These are phyloP conservation scores for Anabas testudineus DNA, from an alignment of 2,797 vertebrate species.

Conservation along the genomic window DNA sequence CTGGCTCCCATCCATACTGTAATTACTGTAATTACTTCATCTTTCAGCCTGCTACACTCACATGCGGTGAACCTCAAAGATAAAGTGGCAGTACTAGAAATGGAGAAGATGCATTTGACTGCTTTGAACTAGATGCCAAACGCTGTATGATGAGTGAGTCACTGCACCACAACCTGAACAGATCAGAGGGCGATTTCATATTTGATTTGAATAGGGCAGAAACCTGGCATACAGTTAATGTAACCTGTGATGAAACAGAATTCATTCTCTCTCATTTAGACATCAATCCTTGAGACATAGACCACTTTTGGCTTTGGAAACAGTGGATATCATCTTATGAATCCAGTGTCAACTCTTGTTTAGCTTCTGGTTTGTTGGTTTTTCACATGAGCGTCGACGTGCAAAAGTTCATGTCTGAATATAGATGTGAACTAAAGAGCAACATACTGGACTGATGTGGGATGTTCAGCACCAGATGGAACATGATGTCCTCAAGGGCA, in stretches of 20 bases:
- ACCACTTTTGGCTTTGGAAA: not conserved
- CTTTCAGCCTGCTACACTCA: constrained; percentile 12
- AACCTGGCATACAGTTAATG: not conserved
- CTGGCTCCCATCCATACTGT: constrained; percentile 5
- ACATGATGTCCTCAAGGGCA: constrained; percentile 22
- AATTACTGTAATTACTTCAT: constrained; percentile 10
- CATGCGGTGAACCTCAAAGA: not conserved
- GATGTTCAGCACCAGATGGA: constrained; percentile 56
- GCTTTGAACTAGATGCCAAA: constrained; percentile 43
- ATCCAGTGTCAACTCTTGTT: not conserved
- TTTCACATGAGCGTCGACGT: not conserved
- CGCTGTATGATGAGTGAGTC: constrained; percentile 39
- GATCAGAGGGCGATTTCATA: constrained; percentile 22
- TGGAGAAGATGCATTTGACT: not conserved
- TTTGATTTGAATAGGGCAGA: constrained; percentile 10
- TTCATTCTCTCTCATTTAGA: not conserved
- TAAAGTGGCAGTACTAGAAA: not conserved
- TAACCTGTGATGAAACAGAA: not conserved
- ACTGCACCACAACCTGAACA: constrained; percentile 6
- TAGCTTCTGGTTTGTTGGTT: not conserved
- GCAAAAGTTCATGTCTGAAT: not conserved
- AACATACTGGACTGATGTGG: constrained; percentile 2
- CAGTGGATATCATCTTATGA: not conserved
- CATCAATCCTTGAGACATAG: not conserved
- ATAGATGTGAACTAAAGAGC: not conserved